Base-by-base conservation (phyloP, 2,797 vertebrate species). In the Micrastur ruficollis region DNA sequence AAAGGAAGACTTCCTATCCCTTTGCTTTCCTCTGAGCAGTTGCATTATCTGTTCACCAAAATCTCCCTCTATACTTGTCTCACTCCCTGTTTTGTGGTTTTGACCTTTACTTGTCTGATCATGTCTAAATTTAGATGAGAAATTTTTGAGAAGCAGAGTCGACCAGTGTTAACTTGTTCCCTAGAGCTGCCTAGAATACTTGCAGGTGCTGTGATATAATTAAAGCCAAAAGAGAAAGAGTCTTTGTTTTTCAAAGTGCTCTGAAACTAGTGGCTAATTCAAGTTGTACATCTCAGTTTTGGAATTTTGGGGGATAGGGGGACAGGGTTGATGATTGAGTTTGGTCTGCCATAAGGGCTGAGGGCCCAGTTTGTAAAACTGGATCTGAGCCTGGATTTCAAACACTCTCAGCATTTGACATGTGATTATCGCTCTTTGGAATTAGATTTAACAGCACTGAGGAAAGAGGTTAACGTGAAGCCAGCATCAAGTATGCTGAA, bases 401-500 rank as follows among this genome's bases (percentile, higher is more conserved):
- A 42, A 91, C 94, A 79, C 93, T 83, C 86, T 89, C 49, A 75
- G 89, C 82, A 11, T 81, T 26, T 96, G 96, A 95, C 96, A 88
- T 81, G 82, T 40, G 50, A 93, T 94, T 95, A 96, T 96, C 58
- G 0, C 32, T 91, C 85, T 86, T 81, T 53, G 91, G 89, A 95
- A 81, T 82, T 94, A 66, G 86, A 75, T 94, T 72, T 87, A 93
- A 68, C 91, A 81, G 82, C 53, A 3, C 82, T 36, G 87, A 84
- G 76, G 87, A 88, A 58, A 83, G 84, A 94, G 94, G 93, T 88
- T 90, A 96, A 75, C 1, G 0, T 75, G 91, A 90, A 95, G 91
- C 21, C 95, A 96, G 65, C 68, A 40, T 34, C 80, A 93, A 95
- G 94, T 90, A 53, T 87, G 94, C 91, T 96, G 94, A 94, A 94